These are phyloP conservation scores for Penaeus chinensis DNA, from an alignment of 1,140 invertebrate species.

Conservation along the genomic window DNA sequence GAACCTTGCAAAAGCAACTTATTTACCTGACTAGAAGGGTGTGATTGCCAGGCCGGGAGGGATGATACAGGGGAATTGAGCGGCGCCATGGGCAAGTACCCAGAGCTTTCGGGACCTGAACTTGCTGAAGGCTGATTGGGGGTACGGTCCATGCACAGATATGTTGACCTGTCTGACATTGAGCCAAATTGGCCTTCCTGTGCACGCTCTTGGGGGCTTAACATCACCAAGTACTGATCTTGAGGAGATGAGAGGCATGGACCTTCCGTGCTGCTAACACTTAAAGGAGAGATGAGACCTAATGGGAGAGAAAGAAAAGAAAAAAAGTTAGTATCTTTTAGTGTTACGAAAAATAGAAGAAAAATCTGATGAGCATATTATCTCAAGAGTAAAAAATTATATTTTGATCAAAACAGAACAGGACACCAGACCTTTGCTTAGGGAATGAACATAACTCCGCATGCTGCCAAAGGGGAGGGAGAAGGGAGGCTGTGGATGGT, in stretches of 20 bases:
- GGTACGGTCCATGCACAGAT: conserved; percentile 34
- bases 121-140: conserved; percentile 18
- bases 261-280: conserved; percentile 43
- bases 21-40: conserved; percentile 53
- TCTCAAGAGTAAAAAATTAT: too few species aligned
- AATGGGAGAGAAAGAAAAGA: background rate
- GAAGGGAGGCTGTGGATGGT: conserved; percentile 41
- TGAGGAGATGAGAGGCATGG: conserved; percentile 45
- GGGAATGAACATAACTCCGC: conserved; percentile 2
- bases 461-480: conserved; percentile 45
- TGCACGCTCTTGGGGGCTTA: conserved; percentile 25
- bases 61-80: conserved; percentile 47
- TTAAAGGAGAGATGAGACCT: conserved; percentile 51
- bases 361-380: too few species aligned
- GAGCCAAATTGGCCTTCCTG: conserved; percentile 4
- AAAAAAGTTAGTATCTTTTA: background rate
- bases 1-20: too few species aligned
- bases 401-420: too few species aligned
- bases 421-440: conserved; percentile 13
- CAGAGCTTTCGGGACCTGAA: conserved; percentile 32
- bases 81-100: conserved; percentile 44
- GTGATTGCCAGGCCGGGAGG: conserved; percentile 40
- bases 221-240: conserved; percentile 44
- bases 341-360: too few species aligned
- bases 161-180: conserved; percentile 15